Evolutionary conservation across 2,113 vertebrate species (phyloP), one percentile per base, ranked within the genome.

Genomic region (Ochotona curzoniae): DNA sequence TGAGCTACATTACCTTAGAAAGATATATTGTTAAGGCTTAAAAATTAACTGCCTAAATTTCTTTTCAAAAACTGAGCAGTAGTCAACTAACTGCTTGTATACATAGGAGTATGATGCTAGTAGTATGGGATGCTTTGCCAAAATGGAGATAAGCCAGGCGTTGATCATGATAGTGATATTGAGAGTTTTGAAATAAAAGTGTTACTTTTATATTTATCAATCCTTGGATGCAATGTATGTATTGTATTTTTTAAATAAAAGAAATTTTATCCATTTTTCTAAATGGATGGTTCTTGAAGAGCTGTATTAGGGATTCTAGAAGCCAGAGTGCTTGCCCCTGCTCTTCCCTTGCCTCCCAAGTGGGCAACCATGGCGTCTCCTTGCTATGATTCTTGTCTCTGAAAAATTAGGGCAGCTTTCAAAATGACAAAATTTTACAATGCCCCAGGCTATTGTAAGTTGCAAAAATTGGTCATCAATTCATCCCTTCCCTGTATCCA

Each of bases 231-330:
- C 38, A 44, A 44, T 44, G 38, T 44, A 44, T 44, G 38, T 44
- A 44, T 44, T 44, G 38, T 47, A n/a, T 93, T 10, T 87, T 90
- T 71, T 21, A 87, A 90, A 87, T 47, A 78, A 93, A 82, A 70
- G 8, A 38, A 87, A 90, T 78, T 8, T n/a, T 80, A n/a, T 80
- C 32, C 7, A 17, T 15, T 8, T 70, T n/a, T 20, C 67, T 8
- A 44, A 44, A 44, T 44, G 38, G 38, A 44, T 44, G 6, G 38
- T 4, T 44, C 38, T 44, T 44, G 38, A 4, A 44, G 38, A 44
- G 38, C 38, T 44, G 38, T 44, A 10, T 90, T 85, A 12, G 7
- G 78, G 49, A 57, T 60, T 51, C 13, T 8, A 38, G 30, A 83
- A 70, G 57, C 64, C 21, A 90, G 32, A 84, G 25, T 38, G 20